Evolutionary conservation across 2,888 invertebrate genomes (phyloP).

Genomic region (Aelia acuminata): DNA sequence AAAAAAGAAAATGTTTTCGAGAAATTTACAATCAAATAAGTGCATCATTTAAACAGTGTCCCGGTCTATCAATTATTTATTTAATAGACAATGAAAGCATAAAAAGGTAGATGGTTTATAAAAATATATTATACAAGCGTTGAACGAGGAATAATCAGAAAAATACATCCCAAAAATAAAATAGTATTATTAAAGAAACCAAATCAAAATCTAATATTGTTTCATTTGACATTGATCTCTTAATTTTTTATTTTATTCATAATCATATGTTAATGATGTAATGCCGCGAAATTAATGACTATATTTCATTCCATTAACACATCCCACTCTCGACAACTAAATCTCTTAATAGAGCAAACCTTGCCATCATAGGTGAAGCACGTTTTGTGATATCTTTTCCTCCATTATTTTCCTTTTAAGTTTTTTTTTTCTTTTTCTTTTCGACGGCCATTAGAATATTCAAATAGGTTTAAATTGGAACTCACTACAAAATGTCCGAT

Average conservation of each 20-base stretch:
- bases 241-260: no score
- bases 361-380: background rate
- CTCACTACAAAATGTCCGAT: background rate
- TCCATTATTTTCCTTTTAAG: background rate
- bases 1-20: no score
- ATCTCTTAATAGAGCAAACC: conserved; percentile 24
- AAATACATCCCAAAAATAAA: no score
- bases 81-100: no score
- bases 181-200: background rate
- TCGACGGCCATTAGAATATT: conserved; percentile 19
- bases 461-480: conserved; percentile 7
- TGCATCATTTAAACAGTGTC: no score
- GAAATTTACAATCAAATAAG: no score
- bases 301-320: conserved; percentile 20
- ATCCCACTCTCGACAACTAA: background rate
- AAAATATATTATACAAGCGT: background rate
- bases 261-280: background rate
- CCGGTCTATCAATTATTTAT: no score
- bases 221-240: no score
- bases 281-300: background rate
- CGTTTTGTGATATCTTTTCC: background rate
- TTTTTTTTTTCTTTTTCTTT: background rate
- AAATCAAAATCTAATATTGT: background rate
- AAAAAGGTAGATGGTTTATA: background rate
- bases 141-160: background rate